Conservation (phyloP, 2,113 vertebrate genomes). For the Mus musculus region DNA sequence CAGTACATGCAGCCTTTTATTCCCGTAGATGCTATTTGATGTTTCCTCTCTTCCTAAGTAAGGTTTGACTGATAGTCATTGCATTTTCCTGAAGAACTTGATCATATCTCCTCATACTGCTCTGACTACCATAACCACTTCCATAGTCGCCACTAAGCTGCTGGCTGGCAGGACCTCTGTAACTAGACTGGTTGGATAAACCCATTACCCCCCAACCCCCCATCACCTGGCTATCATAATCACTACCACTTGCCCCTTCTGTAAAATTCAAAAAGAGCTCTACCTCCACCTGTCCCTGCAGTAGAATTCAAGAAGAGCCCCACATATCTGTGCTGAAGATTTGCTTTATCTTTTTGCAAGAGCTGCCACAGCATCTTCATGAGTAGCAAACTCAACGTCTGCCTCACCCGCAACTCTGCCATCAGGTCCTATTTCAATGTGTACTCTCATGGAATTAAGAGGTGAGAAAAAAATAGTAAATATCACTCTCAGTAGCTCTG, state of each 20-base stretch:
- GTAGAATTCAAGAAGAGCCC: slow-evolving; percentile 98
- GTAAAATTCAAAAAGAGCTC: slow-evolving; percentile 98
- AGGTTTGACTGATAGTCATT: slow-evolving; percentile 79
- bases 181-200: slow-evolving; percentile 94
- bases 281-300: slow-evolving; percentile 95
- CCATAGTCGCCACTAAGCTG: slow-evolving; percentile 95
- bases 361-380: slow-evolving; percentile 97
- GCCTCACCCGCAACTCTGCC: slow-evolving; percentile 97
- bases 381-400: slow-evolving; percentile 97
- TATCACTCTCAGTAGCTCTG: slow-evolving; percentile 97
- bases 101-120: slow-evolving; percentile 96
- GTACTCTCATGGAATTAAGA: slow-evolving; percentile 96
- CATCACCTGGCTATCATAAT: slow-evolving; percentile 96
- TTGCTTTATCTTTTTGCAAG: slow-evolving; percentile 99
- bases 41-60: slow-evolving; percentile 90
- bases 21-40: slow-evolving; percentile 94
- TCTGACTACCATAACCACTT: slow-evolving; percentile 95
- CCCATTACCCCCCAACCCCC: slow-evolving; percentile 89
- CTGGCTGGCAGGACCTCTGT: slow-evolving; percentile 91
- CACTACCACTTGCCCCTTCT: slow-evolving; percentile 94
- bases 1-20: slow-evolving; percentile 92
- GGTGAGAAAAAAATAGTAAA: slow-evolving; percentile 98
- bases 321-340: slow-evolving; percentile 98
- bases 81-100: slow-evolving; percentile 81
- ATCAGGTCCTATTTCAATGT: slow-evolving; percentile 96